Conservation (phyloP, 2,797 vertebrate genomes). For the Stomatorhinus walkeri region DNA sequence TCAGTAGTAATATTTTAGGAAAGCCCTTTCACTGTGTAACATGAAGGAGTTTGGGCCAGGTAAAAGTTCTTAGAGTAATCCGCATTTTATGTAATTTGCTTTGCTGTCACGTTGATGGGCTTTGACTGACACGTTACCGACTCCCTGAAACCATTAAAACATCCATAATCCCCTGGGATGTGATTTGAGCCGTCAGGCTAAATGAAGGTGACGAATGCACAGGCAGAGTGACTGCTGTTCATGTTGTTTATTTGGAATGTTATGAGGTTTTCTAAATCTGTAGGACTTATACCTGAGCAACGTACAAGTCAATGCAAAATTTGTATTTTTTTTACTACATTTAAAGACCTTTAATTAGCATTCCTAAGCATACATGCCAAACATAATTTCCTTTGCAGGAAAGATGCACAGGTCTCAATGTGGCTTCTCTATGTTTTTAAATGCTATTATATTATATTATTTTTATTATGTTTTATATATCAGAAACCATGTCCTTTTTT, state of each 20-base stretch:
- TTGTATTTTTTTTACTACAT: background rate
- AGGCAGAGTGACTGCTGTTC: conserved; percentile 14
- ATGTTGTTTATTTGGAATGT: conserved; percentile 22
- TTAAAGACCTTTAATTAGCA: background rate
- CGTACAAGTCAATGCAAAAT: background rate
- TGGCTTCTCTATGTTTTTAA: background rate
- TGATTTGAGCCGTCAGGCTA: conserved; percentile 43
- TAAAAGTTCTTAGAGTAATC: conserved; percentile 42
- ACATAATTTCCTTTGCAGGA: background rate
- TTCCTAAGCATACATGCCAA: background rate
- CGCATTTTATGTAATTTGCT: conserved; percentile 50
- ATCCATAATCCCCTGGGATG: conserved; percentile 28
- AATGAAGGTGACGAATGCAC: conserved; percentile 35
- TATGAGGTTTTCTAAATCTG: background rate
- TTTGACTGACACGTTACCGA: conserved; percentile 24
- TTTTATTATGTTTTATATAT: background rate
- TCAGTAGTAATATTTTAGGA: conserved; percentile 35
- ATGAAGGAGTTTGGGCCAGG: conserved; percentile 42
- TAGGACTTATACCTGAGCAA: background rate
- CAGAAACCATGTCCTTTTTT: background rate
- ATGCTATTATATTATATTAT: background rate
- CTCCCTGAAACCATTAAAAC: conserved; percentile 38
- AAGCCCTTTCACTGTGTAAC: conserved; percentile 30
- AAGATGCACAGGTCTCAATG: background rate
- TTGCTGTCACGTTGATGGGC: conserved; percentile 32